Percentiles rank a stretch among this genome's conserved stretches.
Conservation (phyloP, 2,797 vertebrate genomes). For the Sparus aurata region DNA sequence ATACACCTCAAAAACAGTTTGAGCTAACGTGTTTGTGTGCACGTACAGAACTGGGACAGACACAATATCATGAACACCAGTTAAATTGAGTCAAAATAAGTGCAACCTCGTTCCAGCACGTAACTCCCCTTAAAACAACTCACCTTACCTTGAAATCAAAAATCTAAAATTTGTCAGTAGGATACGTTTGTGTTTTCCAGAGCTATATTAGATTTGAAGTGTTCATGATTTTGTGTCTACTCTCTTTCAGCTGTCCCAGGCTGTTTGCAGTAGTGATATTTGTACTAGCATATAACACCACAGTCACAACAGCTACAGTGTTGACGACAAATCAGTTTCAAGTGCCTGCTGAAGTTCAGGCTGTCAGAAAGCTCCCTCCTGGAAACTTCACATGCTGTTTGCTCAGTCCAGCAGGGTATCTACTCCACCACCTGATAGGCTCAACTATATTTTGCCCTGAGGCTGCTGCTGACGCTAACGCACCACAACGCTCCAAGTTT, state of each 20-base stretch:
- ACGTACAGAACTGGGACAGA: not conserved
- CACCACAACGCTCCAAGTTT: not conserved
- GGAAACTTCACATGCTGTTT: not conserved
- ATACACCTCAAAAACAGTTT: not conserved
- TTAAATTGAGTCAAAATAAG: not conserved
- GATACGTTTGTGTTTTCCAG: not conserved
- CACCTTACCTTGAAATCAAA: not conserved
- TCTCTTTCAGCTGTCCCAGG: not conserved
- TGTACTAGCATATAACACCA: conserved; percentile 8
- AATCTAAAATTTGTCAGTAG: not conserved
- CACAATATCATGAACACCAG: not conserved
- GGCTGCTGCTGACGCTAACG: conserved; percentile 1
- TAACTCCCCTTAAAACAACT: not conserved
- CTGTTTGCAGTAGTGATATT: conserved; percentile 18
- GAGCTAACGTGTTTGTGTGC: conserved; percentile 1
- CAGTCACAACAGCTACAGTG: not conserved
- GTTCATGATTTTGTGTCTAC: not conserved
- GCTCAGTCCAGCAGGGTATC: not conserved
- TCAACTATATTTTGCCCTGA: conserved; percentile 6
- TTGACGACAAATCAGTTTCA: not conserved
- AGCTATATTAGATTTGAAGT: not conserved
- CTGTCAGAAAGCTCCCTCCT: conserved; percentile 10
- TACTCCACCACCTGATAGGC: not conserved
- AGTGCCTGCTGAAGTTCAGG: conserved; percentile 11
- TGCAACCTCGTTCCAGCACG: not conserved